Base-by-base conservation (phyloP, 2,888 invertebrate species). In the Bombylius major region DNA sequence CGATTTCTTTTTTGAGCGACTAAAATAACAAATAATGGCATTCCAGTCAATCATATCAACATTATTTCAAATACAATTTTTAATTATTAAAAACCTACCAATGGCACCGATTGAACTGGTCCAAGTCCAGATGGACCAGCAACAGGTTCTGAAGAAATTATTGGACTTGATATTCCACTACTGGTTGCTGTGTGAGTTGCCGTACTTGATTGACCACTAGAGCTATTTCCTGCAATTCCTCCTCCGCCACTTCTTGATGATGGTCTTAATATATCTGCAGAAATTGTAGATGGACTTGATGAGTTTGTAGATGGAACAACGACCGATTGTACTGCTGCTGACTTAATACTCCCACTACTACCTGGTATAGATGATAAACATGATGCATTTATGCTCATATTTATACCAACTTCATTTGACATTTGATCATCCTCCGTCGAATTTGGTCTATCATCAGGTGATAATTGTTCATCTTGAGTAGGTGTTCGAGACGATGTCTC, bases 1-100 rank as follows among this genome's bases (percentile, higher is more conserved):
- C 90, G 66, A 87, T 83, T 80, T 91, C 90, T 77, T 91, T 91
- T 74, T 91, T 91, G 69, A 91, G 77, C 63, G 89, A 90, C 91
- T 91, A 80, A 55, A 64, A 63, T 14, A 60, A 57, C 57, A 63
- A 58, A 62, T 60, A 58, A 57, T 59, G 55, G 23, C 4, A 23
- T 12, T 46, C n/a, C 14, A 4, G 46, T 46, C 6, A 14, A 14
- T 8, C 11, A 11, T 11, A 42, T 42, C 39, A 42, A 11, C 8
- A 11, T 42, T n/a, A 49, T 39, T 34, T 13, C 14, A 42, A 13
- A 14, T 23, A 55, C 11, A 11, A 50, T 32, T 13, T 23, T 23
- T 51, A 33, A 49, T 6, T 11, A 51, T 31, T 49, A 54, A 62
- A 54, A 62, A 75, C 82, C 82, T 76, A 91, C 90, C 81, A 91